Percentiles rank a stretch among this genome's conserved stretches.
Evolutionary conservation across 2,113 vertebrate genomes (phyloP).

Genomic region (Hypocryptadius cinnamomeus): DNA sequence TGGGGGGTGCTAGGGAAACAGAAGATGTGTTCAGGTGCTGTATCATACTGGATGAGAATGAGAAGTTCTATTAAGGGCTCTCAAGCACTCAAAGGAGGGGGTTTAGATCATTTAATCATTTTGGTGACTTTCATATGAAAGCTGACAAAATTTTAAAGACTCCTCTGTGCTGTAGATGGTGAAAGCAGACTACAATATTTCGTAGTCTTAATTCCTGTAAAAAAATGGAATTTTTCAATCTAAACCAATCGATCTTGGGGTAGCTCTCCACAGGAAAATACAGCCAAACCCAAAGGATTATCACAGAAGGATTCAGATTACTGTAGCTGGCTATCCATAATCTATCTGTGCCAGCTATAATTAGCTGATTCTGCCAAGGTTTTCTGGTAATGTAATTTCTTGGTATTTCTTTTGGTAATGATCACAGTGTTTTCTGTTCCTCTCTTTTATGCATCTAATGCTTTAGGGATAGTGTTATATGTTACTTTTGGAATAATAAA

Average conservation of each 20-base stretch:
- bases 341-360: conserved; percentile 7
- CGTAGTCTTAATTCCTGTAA: background rate
- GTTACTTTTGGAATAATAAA: conserved; percentile 18
- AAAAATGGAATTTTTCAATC: background rate
- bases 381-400: conserved; percentile 35
- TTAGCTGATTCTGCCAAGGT: conserved; percentile 18
- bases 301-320: background rate
- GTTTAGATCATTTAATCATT: background rate
- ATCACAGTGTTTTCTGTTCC: background rate
- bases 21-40: background rate
- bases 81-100: background rate
- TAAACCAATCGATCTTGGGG: background rate
- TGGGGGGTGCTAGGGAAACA: background rate
- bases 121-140: background rate
- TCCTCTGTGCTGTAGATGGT: background rate
- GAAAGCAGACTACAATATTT: background rate
- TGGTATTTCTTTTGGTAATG: conserved; percentile 28
- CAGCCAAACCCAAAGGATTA: background rate
- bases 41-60: background rate
- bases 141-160: background rate
- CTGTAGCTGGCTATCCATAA: background rate
- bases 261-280: background rate
- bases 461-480: background rate
- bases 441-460: background rate
- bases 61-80: background rate